phyloP scores from a whole-genome alignment of 2,113 vertebrate species.

The Mastomys coucha region DNA sequence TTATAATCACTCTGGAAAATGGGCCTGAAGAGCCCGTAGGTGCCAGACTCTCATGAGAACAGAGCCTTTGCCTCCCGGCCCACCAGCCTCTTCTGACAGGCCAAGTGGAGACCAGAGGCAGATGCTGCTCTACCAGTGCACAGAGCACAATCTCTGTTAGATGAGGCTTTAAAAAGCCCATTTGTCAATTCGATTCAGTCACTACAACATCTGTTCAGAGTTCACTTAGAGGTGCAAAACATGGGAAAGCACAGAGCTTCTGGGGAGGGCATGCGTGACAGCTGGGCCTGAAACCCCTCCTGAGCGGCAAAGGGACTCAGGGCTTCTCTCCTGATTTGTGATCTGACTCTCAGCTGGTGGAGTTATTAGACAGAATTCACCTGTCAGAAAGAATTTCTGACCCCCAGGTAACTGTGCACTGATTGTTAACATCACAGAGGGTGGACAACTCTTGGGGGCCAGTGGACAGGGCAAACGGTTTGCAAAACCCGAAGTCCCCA shows the following conservation, averaged over 20 bases:
- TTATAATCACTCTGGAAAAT: not conserved
- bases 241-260: slow-evolving; percentile 77
- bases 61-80: not conserved
- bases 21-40: not conserved
- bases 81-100: not conserved
- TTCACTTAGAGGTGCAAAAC: slow-evolving; percentile 77
- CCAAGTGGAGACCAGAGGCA: slow-evolving; percentile 35
- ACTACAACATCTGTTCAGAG: slow-evolving; percentile 79
- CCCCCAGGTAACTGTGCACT: not conserved
- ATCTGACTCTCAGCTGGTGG: not conserved
- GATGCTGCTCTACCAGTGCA: not conserved
- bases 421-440: slow-evolving; percentile 49
- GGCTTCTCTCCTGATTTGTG: not conserved
- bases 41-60: not conserved
- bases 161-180: slow-evolving; percentile 18
- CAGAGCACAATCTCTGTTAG: not conserved
- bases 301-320: slow-evolving; percentile 81
- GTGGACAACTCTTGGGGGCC: not conserved
- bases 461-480: fast-evolving
- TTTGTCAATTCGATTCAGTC: slow-evolving; percentile 64
- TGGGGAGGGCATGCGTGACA: slow-evolving; percentile 74
- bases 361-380: slow-evolving; percentile 14
- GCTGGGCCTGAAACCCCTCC: slow-evolving; percentile 81
- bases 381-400: slow-evolving; percentile 54
- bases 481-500: not conserved